phyloP scores from a whole-genome alignment of 1,140 invertebrate species.

The Eumeta japonica region DNA sequence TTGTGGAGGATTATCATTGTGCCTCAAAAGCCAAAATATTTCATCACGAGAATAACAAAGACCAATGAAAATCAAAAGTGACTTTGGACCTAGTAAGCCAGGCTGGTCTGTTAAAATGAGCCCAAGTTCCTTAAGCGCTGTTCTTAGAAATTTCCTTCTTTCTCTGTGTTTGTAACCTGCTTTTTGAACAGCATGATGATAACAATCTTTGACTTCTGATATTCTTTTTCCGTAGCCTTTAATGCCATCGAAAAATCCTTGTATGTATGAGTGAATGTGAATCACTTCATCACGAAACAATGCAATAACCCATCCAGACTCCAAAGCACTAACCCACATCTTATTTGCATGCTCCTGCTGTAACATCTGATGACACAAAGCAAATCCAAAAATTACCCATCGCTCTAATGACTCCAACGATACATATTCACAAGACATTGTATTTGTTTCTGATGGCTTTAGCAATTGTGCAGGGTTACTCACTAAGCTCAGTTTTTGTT shows the following conservation, averaged over 20 bases:
- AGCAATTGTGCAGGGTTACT: conserved; percentile 88
- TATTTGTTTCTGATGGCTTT: conserved; percentile 92
- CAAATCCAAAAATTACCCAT: conserved; percentile 95
- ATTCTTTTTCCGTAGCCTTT: conserved; percentile 93
- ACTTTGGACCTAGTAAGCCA: conserved; percentile 93
- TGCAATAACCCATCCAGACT: conserved; percentile 91
- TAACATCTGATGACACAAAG: conserved; percentile 84
- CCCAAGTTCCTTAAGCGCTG: conserved; percentile 92
- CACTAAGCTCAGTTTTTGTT: conserved; percentile 91
- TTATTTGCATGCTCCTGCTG: conserved; percentile 79
- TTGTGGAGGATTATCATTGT: conserved; percentile 89
- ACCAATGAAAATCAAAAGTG: conserved; percentile 95
- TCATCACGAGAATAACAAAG: conserved; percentile 94
- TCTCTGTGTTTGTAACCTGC: conserved; percentile 90
- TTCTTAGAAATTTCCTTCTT: conserved; percentile 92
- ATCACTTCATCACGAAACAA: conserved; percentile 97
- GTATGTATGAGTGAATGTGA: conserved; percentile 92
- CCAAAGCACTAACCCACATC: conserved; percentile 88
- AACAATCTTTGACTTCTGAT: conserved; percentile 92
- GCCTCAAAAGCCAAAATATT: conserved; percentile 93
- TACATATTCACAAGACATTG: conserved; percentile 95
- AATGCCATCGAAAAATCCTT: conserved; percentile 89
- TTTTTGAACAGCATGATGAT: conserved; percentile 85
- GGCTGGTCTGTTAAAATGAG: conserved; percentile 97
- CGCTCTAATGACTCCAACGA: conserved; percentile 93